Evolutionary conservation across 64 coral and sea anemone genomes (phyloP).

Genomic region (Anthopleura sola): DNA sequence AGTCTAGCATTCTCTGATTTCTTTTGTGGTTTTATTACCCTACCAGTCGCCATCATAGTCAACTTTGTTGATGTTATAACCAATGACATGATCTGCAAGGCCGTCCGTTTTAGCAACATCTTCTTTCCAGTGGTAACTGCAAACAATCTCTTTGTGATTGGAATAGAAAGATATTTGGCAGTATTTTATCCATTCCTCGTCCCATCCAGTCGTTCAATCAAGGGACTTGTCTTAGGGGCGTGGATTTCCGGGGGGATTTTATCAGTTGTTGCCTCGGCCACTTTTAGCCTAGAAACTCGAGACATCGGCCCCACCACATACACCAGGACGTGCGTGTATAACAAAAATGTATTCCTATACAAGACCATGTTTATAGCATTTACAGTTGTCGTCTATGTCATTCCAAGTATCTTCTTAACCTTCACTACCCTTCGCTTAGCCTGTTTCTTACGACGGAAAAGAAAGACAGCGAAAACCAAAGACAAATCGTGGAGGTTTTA

Average conservation of each 20-base stretch:
- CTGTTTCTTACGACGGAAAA: not conserved
- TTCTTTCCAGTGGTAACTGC: not conserved
- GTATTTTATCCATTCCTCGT: not conserved
- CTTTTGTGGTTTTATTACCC: not conserved
- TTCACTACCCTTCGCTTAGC: not conserved
- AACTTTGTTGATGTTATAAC: not conserved
- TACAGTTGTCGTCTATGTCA: not conserved
- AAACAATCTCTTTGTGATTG: constrained; percentile 11
- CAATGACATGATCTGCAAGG: not conserved
- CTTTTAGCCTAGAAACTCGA: not conserved
- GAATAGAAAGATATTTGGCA: constrained; percentile 11
- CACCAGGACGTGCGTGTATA: not conserved
- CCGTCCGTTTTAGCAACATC: not conserved
- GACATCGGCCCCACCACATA: not conserved
- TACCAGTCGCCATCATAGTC: not conserved
- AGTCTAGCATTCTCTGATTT: not conserved
- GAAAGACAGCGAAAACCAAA: not conserved
- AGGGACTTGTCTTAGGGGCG: not conserved
- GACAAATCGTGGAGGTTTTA: not conserved
- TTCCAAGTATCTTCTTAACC: not conserved
- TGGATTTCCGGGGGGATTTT: not conserved
- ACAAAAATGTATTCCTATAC: not conserved
- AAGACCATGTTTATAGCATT: not conserved
- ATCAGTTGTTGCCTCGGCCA: not conserved
- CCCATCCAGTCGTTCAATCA: not conserved